Conservation (phyloP, 2,888 invertebrate genomes). For the Limnephilus lunatus region DNA sequence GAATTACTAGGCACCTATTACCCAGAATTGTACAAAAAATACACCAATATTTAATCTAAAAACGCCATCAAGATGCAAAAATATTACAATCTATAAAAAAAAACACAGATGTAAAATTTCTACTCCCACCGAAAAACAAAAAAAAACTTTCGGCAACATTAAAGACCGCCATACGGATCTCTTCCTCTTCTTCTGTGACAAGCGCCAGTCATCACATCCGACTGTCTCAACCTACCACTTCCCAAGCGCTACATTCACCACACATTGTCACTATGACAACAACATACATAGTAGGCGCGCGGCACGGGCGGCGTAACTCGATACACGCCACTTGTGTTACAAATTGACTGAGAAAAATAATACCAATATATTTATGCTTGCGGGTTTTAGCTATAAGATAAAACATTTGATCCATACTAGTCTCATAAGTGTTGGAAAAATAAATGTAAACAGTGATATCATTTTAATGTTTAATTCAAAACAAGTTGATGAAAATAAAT, state of each 20-base stretch:
- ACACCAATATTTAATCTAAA: neutral
- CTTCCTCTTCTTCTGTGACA: conserved; percentile 21
- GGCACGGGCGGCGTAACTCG: conserved; percentile 15
- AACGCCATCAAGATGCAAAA: neutral
- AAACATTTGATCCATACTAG: neutral
- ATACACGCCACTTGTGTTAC: conserved; percentile 40
- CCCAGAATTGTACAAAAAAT: neutral
- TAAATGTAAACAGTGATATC: no score
- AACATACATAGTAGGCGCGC: neutral
- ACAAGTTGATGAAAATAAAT: no score
- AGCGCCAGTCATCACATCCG: conserved; percentile 55
- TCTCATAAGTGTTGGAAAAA: neutral
- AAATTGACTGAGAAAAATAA: conserved; percentile 54
- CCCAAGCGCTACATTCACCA: neutral
- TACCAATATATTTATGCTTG: neutral
- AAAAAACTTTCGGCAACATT: conserved; percentile 20
- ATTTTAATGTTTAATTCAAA: no score
- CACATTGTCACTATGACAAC: neutral
- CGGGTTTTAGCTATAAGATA: neutral
- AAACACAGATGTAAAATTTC: neutral
- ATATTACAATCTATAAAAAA: no score
- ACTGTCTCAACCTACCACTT: conserved; percentile 33
- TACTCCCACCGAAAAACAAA: neutral
- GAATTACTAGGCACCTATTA: no score
- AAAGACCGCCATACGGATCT: conserved; percentile 3